Evolutionary conservation across 2,113 vertebrate species (phyloP).

Genomic region (Atlantisia rogersi): DNA sequence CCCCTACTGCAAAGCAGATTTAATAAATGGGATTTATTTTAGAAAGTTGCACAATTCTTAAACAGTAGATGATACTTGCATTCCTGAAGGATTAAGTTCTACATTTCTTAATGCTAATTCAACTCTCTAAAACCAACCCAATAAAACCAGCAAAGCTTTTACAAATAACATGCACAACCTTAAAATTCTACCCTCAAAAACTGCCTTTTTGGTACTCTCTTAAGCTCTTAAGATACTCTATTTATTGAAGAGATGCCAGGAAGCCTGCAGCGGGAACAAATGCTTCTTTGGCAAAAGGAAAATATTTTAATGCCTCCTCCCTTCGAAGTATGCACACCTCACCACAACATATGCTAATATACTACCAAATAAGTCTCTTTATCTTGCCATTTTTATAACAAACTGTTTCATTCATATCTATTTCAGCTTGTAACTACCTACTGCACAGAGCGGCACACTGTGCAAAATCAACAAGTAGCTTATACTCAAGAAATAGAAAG

Average conservation of each 20-base stretch:
- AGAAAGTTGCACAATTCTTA: conserved; percentile 69
- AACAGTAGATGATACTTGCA: conserved; percentile 64
- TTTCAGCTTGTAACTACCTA: conserved; percentile 39
- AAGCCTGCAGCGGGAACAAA: conserved; percentile 53
- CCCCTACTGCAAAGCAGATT: conserved; percentile 45
- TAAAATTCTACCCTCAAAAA: conserved; percentile 41
- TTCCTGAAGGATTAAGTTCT: conserved; percentile 47
- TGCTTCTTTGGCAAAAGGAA: conserved; percentile 66
- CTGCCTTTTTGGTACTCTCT: conserved; percentile 38
- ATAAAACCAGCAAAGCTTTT: conserved; percentile 43
- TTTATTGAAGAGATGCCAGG: conserved; percentile 46
- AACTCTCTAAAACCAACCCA: conserved; percentile 51
- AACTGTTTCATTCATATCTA: conserved; percentile 51
- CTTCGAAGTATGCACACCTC: conserved; percentile 48
- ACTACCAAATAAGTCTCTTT: conserved; percentile 59
- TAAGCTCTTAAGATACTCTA: conserved; percentile 50
- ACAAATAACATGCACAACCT: conserved; percentile 41
- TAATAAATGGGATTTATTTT: conserved; percentile 68
- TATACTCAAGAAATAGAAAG: not conserved
- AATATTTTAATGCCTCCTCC: conserved; percentile 53
- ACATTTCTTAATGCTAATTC: conserved; percentile 71
- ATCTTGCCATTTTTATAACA: conserved; percentile 63
- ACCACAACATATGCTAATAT: conserved; percentile 43
- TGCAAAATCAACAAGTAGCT: conserved; percentile 29
- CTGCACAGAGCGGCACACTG: not conserved